Conservation (phyloP, 92 coral and sea anemone species). For the Heteractis magnifica region DNA sequence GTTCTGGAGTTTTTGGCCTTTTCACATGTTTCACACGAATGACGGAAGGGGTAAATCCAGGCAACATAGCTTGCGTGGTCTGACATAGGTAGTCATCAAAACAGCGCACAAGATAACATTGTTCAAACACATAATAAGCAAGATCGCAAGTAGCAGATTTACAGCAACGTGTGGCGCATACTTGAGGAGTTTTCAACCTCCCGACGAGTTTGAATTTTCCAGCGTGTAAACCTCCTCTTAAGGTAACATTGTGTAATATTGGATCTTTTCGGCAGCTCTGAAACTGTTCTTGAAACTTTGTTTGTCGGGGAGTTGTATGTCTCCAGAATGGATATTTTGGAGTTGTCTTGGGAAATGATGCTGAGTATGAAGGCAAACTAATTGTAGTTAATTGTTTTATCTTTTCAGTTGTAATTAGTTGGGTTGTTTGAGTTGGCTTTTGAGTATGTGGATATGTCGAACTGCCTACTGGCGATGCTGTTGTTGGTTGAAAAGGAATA, state of each 20-base stretch:
- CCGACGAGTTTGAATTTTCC: slow-evolving; percentile 80
- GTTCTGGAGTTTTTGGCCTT: slow-evolving; percentile 28
- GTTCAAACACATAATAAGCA: slow-evolving; percentile 59
- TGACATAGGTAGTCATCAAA: slow-evolving; percentile 80
- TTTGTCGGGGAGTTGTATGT: slow-evolving; percentile 2
- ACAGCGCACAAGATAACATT: slow-evolving; percentile 80
- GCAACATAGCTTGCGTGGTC: slow-evolving; percentile 69
- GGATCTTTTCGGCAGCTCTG: slow-evolving; percentile 45
- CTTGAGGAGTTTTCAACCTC: slow-evolving; percentile 30
- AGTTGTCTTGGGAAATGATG: slow-evolving; percentile 5
- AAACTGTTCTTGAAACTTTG: background rate
- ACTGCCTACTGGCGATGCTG: slow-evolving; percentile 6
- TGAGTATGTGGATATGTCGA: background rate
- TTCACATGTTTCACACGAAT: slow-evolving; percentile 53
- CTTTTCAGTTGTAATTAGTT: slow-evolving; percentile 13
- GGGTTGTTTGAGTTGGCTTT: slow-evolving; percentile 14
- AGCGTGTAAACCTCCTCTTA: slow-evolving; percentile 81
- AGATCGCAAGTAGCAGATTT: slow-evolving; percentile 61
- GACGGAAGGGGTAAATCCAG: slow-evolving; percentile 80
- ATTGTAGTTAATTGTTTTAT: background rate
- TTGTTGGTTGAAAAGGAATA: background rate
- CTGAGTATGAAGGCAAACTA: slow-evolving; percentile 13
- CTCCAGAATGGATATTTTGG: background rate
- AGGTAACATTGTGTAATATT: slow-evolving; percentile 60
- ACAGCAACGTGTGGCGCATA: slow-evolving; percentile 73